These are phyloP conservation scores for Ecliptopera silaceata DNA, from an alignment of 2,888 invertebrate species.

Conservation along the genomic window DNA sequence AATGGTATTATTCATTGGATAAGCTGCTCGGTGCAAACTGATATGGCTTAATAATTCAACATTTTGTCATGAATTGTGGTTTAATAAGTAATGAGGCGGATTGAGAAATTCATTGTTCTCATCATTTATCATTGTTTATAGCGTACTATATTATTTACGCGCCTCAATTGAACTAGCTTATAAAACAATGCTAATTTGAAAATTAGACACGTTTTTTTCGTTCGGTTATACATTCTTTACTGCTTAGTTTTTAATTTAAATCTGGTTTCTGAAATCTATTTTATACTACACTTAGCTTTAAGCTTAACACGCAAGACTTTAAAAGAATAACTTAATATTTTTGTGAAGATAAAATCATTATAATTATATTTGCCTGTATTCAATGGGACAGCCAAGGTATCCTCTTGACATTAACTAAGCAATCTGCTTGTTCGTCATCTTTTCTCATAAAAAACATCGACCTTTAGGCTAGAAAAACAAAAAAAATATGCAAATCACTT, in stretches of 20 bases:
- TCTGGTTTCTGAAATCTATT: conserved; percentile 6
- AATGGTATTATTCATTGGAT: conserved; percentile 8
- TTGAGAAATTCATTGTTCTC: conserved; percentile 12
- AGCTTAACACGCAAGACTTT: conserved; percentile 21
- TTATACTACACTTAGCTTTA: conserved; percentile 22
- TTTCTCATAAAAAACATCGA: too few species aligned
- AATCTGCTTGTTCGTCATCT: too few species aligned
- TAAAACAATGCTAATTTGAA: background rate
- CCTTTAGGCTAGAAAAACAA: background rate
- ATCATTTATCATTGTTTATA: background rate
- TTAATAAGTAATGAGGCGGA: conserved; percentile 6
- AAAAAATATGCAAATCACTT: background rate
- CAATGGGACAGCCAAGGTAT: too few species aligned
- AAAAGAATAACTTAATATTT: conserved; percentile 1
- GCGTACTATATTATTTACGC: background rate
- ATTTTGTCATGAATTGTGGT: background rate
- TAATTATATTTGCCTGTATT: background rate
- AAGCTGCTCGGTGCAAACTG: conserved; percentile 3
- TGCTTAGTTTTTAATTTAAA: background rate
- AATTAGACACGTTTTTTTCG: too few species aligned
- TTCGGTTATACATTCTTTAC: too few species aligned
- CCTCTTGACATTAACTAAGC: too few species aligned
- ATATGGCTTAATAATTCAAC: conserved; percentile 4
- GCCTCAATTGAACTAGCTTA: background rate
- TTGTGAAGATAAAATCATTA: too few species aligned